Conservation (phyloP, 2,888 invertebrate genomes). For the Nipponacmea schrenckii region DNA sequence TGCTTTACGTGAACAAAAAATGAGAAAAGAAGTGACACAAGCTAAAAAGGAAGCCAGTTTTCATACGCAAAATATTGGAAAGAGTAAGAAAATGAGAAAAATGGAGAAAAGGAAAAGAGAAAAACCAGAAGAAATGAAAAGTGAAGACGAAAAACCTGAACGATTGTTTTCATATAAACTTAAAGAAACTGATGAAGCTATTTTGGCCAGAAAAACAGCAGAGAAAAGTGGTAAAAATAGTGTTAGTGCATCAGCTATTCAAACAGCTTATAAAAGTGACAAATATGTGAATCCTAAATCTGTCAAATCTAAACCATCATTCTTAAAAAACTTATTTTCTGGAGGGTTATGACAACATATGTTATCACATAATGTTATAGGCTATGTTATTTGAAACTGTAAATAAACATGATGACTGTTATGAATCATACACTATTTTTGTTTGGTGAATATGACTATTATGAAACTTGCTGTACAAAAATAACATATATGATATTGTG, state of each 20-base stretch:
- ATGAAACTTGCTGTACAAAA: too few relatives aligned
- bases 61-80: slow-evolving; percentile 81
- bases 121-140: slow-evolving; percentile 27
- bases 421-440: too few relatives aligned
- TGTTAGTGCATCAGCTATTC: slow-evolving; percentile 9
- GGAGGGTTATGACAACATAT: slow-evolving; percentile 27
- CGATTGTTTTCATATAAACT: slow-evolving; percentile 28
- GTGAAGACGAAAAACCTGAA: slow-evolving; percentile 18
- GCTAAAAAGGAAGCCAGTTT: slow-evolving; percentile 87
- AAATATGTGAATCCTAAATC: slow-evolving; percentile 3
- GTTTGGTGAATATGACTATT: too few relatives aligned
- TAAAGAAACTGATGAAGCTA: slow-evolving; percentile 56
- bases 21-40: slow-evolving; percentile 87
- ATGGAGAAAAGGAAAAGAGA: slow-evolving; percentile 34
- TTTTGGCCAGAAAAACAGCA: slow-evolving; percentile 31
- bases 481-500: too few relatives aligned
- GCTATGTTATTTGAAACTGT: too few relatives aligned
- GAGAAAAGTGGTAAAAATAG: slow-evolving; percentile 20
- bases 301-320: slow-evolving; percentile 35
- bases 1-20: slow-evolving; percentile 86
- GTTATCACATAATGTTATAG: too few relatives aligned
- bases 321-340: slow-evolving; percentile 52
- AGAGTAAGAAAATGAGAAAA: slow-evolving; percentile 76
- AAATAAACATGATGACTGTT: too few relatives aligned
- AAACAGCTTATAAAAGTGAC: background rate